Conservation (phyloP, 2,888 invertebrate genomes). For the Tachina lurida region DNA sequence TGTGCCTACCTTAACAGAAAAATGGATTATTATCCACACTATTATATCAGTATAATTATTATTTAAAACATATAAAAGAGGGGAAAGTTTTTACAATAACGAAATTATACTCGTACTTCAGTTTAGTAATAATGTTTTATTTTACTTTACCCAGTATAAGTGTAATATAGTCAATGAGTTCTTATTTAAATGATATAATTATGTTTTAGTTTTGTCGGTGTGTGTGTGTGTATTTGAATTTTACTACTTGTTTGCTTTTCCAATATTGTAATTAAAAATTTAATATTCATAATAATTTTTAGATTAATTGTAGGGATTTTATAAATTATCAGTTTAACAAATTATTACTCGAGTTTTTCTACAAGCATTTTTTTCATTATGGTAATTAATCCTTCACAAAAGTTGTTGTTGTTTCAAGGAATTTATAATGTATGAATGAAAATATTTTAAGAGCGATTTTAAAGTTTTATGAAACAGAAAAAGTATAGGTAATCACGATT, state of each 20-base stretch:
- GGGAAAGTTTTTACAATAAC: background rate
- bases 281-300: conserved; percentile 17
- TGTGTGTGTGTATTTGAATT: background rate
- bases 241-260: conserved; percentile 19
- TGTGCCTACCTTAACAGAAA: background rate
- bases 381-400: no score
- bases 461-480: no score
- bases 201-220: background rate
- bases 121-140: conserved; percentile 23
- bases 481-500: no score
- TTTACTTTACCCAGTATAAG: background rate
- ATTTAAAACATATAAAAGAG: conserved; percentile 3
- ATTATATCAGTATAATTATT: conserved; percentile 14
- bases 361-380: background rate
- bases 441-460: no score
- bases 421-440: no score
- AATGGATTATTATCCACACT: background rate
- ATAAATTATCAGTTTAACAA: conserved; percentile 9
- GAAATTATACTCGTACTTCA: conserved; percentile 21
- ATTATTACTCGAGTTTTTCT: conserved; percentile 1
- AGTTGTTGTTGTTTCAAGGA: no score
- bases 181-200: conserved; percentile 43
- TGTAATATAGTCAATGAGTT: background rate
- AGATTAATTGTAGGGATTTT: conserved; percentile 14
- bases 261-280: conserved; percentile 51